Base-by-base conservation (phyloP, 2,888 invertebrate species). In the Pristionchus exspectatus region DNA sequence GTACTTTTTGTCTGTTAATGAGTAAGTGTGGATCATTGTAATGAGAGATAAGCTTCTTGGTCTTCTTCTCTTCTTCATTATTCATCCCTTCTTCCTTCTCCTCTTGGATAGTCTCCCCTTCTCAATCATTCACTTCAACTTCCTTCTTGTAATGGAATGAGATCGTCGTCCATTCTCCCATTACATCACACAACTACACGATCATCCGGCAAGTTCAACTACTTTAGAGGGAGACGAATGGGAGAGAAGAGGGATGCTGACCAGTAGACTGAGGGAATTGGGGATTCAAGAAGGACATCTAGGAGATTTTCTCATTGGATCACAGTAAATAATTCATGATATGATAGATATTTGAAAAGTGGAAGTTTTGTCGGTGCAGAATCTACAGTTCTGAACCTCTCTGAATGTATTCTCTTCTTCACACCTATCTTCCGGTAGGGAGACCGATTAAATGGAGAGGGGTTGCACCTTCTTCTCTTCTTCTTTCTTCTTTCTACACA, bases 131-230 rank as follows among this genome's bases (percentile, higher is more conserved):
- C 81, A n/a, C n/a, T 27, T 50, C 44, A 50, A 81, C 81, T 81
- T 81, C 81, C 81, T 81, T 72, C 81, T 81, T 81, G 50, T 81
- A 81, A 81, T 81, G 81, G 81, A 81, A 81, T 81, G 81, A 81
- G 54, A 54, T 54, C 81, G 7, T 54, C 81, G 1, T 14, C 30
- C 14, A 50, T 81, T 54, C 54, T 81, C 50, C 50, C 81, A 81
- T 50, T 81, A 44, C 81, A 50, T 77, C 74, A 77, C 33, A 44
- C 74, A 14, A 24, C 5, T 14, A 2, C 9, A 30, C 18, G 4
- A 7, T 38, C 30, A 72, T 27, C 24, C 5, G 81, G 81, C 81
- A 81, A 81, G 81, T 81, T 54, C 27, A 81, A 33, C 72, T 30
- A 16, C 33, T 30, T 74, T 74, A 14, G 38, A 38, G 38, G 44